Evolutionary conservation across 2,113 vertebrate species (phyloP).

Genomic region (Pteruthius melanotis): DNA sequence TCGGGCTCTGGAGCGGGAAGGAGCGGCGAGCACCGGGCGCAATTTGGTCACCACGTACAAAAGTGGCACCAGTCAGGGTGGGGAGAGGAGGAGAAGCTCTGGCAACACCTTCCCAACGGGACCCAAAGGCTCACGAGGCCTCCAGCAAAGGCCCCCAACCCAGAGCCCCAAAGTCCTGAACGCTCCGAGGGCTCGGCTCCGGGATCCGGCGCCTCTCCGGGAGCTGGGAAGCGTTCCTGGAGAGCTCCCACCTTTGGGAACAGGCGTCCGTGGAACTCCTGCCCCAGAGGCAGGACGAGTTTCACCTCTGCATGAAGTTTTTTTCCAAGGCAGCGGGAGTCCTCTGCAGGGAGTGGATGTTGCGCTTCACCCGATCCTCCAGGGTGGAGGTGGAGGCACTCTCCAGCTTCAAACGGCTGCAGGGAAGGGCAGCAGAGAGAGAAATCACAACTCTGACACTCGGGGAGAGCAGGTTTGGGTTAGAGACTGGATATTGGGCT

Average conservation of each 20-base stretch:
- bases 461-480: rapidly evolving
- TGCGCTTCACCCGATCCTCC: conserved; percentile 93
- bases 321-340: conserved; percentile 87
- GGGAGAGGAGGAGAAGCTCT: background rate
- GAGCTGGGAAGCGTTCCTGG: background rate
- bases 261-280: rapidly evolving
- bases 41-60: background rate
- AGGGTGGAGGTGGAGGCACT: conserved; percentile 86
- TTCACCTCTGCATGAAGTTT: conserved; percentile 92
- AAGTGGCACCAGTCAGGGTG: background rate
- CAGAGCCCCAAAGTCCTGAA: background rate
- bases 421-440: background rate
- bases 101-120: rapidly evolving
- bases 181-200: rapidly evolving
- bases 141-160: background rate
- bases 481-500: rapidly evolving
- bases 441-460: background rate
- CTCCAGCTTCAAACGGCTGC: conserved; percentile 89
- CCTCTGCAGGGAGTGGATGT: conserved; percentile 94
- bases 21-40: background rate
- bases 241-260: background rate
- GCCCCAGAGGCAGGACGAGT: background rate
- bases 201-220: background rate
- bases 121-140: background rate
- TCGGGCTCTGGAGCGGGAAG: background rate